Evolutionary conservation across 2,113 vertebrate species (phyloP).

Genomic region (Amphiprion ocellaris): DNA sequence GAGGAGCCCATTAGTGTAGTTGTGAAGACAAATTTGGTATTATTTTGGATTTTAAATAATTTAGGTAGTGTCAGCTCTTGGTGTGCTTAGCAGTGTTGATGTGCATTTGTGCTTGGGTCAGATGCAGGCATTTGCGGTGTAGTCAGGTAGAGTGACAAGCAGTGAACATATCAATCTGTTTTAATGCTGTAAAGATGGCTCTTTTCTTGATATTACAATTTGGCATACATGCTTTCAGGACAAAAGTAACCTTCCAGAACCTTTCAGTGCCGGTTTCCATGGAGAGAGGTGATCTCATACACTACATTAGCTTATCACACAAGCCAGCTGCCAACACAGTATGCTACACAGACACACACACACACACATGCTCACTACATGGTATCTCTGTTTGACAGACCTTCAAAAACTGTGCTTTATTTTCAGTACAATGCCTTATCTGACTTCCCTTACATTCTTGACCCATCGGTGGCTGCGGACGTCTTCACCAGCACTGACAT

Average conservation of each 20-base stretch:
- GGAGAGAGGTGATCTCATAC: constrained; percentile 64
- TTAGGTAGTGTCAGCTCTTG: too few relatives aligned
- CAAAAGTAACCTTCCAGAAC: constrained; percentile 22
- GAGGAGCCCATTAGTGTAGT: too few relatives aligned
- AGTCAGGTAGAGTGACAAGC: not conserved
- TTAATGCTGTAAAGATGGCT: not conserved
- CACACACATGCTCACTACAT: constrained; percentile 12
- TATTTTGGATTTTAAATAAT: too few relatives aligned
- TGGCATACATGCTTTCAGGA: constrained; percentile 13
- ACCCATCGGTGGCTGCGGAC: constrained; percentile 4
- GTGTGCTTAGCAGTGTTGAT: too few relatives aligned
- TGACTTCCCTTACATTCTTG: constrained; percentile 13
- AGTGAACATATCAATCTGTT: not conserved
- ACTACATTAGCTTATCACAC: constrained; percentile 71
- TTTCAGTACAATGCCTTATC: constrained; percentile 45
- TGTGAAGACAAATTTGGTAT: too few relatives aligned
- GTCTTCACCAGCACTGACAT: constrained; percentile 37
- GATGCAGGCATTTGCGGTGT: too few relatives aligned
- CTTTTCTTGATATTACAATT: not conserved
- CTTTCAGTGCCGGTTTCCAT: constrained; percentile 58
- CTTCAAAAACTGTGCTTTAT: constrained; percentile 38
- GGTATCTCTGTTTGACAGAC: constrained; percentile 41
- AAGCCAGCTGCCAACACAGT: constrained; percentile 55
- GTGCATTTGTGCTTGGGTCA: too few relatives aligned
- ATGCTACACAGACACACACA: constrained; percentile 18